Conservation (phyloP, 2,888 invertebrate genomes). For the Ceratothoa steindachneri region DNA sequence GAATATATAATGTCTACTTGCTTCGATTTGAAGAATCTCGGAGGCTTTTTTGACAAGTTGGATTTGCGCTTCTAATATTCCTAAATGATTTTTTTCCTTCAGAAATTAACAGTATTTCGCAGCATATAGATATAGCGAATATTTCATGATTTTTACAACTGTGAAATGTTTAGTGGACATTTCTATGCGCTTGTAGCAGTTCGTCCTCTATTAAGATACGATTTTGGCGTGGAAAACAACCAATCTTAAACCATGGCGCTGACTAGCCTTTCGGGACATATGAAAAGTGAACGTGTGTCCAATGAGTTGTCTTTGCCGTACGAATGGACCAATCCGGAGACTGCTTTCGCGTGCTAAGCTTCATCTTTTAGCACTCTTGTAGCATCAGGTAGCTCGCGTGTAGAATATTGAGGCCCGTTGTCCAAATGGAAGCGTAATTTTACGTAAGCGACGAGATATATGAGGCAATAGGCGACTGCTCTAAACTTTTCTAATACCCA, state of each 20-base stretch:
- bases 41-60: too few relatives aligned
- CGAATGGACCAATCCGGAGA: slow-evolving; percentile 1
- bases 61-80: too few relatives aligned
- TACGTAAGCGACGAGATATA: slow-evolving; percentile 19
- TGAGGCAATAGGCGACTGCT: slow-evolving; percentile 29
- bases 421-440: slow-evolving; percentile 9
- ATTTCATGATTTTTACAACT: too few relatives aligned
- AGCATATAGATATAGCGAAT: too few relatives aligned
- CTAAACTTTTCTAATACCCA: slow-evolving; percentile 33
- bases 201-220: slow-evolving; percentile 4
- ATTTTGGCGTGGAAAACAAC: neutral
- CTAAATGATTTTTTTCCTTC: too few relatives aligned
- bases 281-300: neutral
- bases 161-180: neutral
- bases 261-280: neutral
- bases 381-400: slow-evolving; percentile 14
- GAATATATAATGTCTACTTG: too few relatives aligned
- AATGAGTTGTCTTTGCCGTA: neutral
- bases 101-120: too few relatives aligned
- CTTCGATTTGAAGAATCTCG: too few relatives aligned
- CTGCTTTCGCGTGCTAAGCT: neutral
- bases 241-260: slow-evolving; percentile 2
- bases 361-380: neutral
- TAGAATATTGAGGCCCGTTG: slow-evolving; percentile 19
- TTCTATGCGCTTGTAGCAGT: slow-evolving; percentile 7